A percentile compares a stretch with the other conserved stretches of the same genome.
phyloP scores from a whole-genome alignment of 2,888 invertebrate genomes.

The Petrolisthes cinctipes region DNA sequence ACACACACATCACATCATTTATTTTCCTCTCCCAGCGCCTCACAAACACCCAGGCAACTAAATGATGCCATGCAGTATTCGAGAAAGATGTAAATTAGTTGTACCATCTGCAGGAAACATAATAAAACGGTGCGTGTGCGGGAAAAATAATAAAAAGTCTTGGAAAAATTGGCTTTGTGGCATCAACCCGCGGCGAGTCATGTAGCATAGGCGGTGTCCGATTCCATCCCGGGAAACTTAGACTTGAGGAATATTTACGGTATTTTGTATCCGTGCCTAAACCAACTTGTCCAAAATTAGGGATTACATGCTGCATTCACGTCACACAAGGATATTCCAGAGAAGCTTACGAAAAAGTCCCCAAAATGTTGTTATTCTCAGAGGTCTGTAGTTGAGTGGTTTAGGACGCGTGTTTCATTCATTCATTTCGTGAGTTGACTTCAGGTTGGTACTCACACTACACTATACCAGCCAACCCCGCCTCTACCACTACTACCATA shows the following conservation, averaged over 20 bases:
- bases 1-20: not conserved
- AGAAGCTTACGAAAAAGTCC: too few species aligned
- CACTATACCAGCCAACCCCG: not conserved
- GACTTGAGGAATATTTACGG: too few species aligned
- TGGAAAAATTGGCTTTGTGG: not conserved
- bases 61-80: not conserved
- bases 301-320: too few species aligned
- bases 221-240: not conserved
- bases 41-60: not conserved
- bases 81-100: not conserved
- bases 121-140: not conserved
- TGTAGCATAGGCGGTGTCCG: conserved; percentile 15
- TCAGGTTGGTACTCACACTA: not conserved
- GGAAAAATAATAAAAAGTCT: not conserved
- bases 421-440: conserved; percentile 49
- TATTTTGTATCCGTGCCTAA: too few species aligned
- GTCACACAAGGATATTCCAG: too few species aligned
- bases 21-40: not conserved
- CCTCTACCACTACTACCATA: not conserved
- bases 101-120: not conserved
- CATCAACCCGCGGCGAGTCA: not conserved
- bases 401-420: conserved; percentile 40
- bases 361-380: not conserved
- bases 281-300: too few species aligned
- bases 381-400: not conserved